Percentiles rank a stretch among this genome's conserved stretches.
These are phyloP conservation scores for Grapholita molesta DNA, from an alignment of 1,140 invertebrate genomes.

Conservation along the genomic window DNA sequence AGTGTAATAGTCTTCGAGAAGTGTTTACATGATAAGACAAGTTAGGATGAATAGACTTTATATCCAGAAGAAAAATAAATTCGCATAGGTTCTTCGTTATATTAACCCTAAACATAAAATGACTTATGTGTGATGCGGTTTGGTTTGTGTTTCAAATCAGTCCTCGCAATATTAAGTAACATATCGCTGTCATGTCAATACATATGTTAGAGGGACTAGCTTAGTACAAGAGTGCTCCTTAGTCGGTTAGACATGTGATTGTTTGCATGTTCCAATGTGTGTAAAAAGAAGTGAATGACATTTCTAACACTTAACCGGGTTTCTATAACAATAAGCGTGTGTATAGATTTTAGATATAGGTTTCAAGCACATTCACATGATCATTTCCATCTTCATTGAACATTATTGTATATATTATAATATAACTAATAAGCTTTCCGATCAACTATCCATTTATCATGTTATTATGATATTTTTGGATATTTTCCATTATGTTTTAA, in stretches of 20 bases:
- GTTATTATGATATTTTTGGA: too few relatives aligned
- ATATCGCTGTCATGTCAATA: too few relatives aligned
- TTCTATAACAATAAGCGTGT: background rate
- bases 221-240: background rate
- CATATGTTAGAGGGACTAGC: background rate
- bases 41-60: too few relatives aligned
- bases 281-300: constrained; percentile 49
- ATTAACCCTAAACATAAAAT: too few relatives aligned
- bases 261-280: constrained; percentile 39
- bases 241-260: constrained; percentile 8
- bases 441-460: background rate
- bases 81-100: too few relatives aligned
- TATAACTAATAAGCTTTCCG: too few relatives aligned
- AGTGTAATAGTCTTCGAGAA: too few relatives aligned
- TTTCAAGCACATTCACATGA: background rate
- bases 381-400: background rate
- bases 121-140: too few relatives aligned
- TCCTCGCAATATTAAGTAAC: too few relatives aligned
- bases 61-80: too few relatives aligned
- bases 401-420: background rate
- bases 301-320: constrained; percentile 23
- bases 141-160: too few relatives aligned
- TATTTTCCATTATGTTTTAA: background rate
- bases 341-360: background rate
- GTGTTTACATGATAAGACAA: too few relatives aligned